Conservation (phyloP, 2,113 vertebrate genomes). For the Alosa alosa region DNA sequence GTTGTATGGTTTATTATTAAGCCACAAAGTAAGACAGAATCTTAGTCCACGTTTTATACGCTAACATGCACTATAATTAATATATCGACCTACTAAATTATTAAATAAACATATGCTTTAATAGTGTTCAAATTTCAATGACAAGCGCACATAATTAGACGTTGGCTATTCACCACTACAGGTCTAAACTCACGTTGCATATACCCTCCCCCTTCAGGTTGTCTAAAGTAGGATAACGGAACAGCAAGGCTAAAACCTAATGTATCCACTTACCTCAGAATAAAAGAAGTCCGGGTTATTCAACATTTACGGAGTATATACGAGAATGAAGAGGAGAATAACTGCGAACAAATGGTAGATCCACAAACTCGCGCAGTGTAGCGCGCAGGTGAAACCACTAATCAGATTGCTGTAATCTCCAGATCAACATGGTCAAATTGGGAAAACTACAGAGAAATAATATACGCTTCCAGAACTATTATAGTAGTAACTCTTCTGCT, state of each 20-base stretch:
- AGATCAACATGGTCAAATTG: conserved; percentile 70
- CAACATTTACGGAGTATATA: conserved; percentile 8
- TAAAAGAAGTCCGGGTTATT: not conserved
- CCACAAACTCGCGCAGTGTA: not conserved
- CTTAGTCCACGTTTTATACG: too few species aligned
- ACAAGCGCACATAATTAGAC: too few species aligned
- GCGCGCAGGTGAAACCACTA: conserved; percentile 73
- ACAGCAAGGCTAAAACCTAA: not conserved
- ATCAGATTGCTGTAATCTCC: conserved; percentile 94
- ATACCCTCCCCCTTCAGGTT: not conserved
- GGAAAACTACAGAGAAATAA: conserved; percentile 35
- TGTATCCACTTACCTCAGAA: not conserved
- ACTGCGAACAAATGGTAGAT: not conserved
- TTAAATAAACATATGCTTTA: too few species aligned
- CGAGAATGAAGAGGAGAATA: not conserved
- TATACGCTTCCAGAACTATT: conserved; percentile 37
- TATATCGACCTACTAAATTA: too few species aligned
- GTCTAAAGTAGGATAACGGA: not conserved
- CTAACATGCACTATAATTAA: too few species aligned
- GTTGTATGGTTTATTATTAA: too few species aligned
- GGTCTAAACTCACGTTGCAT: not conserved
- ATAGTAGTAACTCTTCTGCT: not conserved
- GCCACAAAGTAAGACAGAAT: too few species aligned
- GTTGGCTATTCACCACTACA: not conserved
- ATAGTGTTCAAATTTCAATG: too few species aligned